Evolutionary conservation across 2,888 invertebrate species (phyloP).

Genomic region (Cantharis flavilabris): DNA sequence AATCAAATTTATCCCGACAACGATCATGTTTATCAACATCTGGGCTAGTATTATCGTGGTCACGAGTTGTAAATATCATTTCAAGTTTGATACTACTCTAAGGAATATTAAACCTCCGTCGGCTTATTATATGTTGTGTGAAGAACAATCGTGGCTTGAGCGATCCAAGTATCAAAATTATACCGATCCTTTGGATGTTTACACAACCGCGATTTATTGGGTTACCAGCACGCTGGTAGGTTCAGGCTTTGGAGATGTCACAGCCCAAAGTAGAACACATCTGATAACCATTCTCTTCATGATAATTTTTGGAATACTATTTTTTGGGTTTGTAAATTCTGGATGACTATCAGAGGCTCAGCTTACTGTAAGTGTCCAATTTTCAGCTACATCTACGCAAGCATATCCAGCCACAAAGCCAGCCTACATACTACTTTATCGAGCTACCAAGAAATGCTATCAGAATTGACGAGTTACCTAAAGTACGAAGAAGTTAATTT

Average conservation of each 20-base stretch:
- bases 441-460: slow-evolving; percentile 26
- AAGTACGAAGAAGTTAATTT: slow-evolving; percentile 26
- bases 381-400: slow-evolving; percentile 32
- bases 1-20: slow-evolving; percentile 57
- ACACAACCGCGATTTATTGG: slow-evolving; percentile 31
- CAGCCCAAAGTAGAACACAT: slow-evolving; percentile 26
- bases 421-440: slow-evolving; percentile 27
- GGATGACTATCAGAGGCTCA: too few relatives aligned
- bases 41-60: slow-evolving; percentile 57
- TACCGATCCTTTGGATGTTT: slow-evolving; percentile 30
- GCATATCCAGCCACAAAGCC: slow-evolving; percentile 34
- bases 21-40: slow-evolving; percentile 57
- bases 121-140: slow-evolving; percentile 35
- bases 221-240: slow-evolving; percentile 25
- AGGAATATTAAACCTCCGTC: slow-evolving; percentile 15
- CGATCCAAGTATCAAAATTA: slow-evolving; percentile 15
- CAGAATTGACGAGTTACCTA: slow-evolving; percentile 30
- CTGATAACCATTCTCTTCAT: slow-evolving; percentile 24
- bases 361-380: too few relatives aligned
- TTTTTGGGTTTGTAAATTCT: slow-evolving; percentile 23
- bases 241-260: slow-evolving; percentile 32
- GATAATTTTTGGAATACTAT: slow-evolving; percentile 27
- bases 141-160: slow-evolving; percentile 37
- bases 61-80: slow-evolving; percentile 50
- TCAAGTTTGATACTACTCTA: slow-evolving; percentile 22